These are phyloP conservation scores for Oncorhynchus masou DNA, from an alignment of 2,113 vertebrate species.

Conservation along the genomic window DNA sequence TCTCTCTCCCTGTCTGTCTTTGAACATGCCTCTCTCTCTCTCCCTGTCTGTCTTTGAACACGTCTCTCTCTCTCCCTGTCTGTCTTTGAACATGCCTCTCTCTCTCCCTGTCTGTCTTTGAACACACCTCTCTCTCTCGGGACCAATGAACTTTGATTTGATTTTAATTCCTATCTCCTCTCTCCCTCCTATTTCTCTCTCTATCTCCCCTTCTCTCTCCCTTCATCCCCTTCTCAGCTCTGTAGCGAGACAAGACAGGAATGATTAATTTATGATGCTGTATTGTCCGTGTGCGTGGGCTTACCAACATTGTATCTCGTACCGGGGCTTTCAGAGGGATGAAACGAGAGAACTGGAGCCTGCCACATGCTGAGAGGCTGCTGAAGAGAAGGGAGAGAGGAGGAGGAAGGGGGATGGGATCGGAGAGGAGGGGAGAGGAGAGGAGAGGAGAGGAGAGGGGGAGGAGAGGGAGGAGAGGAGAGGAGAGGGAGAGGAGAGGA, in stretches of 20 bases:
- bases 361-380: slow-evolving; percentile 23
- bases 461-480: no score
- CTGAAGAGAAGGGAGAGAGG: not conserved
- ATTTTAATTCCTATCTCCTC: not conserved
- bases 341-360: slow-evolving; percentile 41
- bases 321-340: slow-evolving; percentile 41
- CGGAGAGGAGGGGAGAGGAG: no score
- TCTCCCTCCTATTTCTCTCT: not conserved
- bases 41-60: no score
- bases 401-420: not conserved
- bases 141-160: no score
- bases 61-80: no score
- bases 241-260: slow-evolving; percentile 36
- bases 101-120: no score
- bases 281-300: slow-evolving; percentile 61
- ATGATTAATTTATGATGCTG: slow-evolving; percentile 66
- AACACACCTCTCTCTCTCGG: no score
- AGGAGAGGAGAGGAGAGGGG: no score
- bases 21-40: no score
- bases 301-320: slow-evolving; percentile 56
- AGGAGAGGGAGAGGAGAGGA: no score
- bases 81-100: no score
- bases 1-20: no score
- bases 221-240: slow-evolving; percentile 20
- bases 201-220: not conserved